Percentiles rank a stretch among this genome's conserved stretches.
phyloP scores from a whole-genome alignment of 1,140 invertebrate genomes.

The Drosophila auraria region DNA sequence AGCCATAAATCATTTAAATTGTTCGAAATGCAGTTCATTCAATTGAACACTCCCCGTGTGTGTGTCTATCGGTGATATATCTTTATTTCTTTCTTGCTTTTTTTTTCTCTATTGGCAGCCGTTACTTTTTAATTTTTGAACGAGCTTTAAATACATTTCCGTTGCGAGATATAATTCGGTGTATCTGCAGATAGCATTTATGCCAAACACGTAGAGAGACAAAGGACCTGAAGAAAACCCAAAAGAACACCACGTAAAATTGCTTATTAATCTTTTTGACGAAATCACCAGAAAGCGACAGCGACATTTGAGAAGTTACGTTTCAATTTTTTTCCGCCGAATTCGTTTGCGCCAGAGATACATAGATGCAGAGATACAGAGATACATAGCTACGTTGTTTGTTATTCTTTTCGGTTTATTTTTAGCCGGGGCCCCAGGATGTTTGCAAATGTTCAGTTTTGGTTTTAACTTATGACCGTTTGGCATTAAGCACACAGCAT shows the following conservation, averaged over 20 bases:
- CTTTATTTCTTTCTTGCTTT: conserved; percentile 1
- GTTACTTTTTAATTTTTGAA: conserved; percentile 52
- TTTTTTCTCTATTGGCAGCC: conserved; percentile 14
- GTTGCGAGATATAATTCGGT: conserved; percentile 45
- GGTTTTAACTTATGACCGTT: conserved; percentile 60
- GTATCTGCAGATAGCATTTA: conserved; percentile 49
- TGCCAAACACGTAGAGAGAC: conserved; percentile 68
- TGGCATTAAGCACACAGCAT: conserved; percentile 44
- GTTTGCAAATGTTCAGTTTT: conserved; percentile 52
- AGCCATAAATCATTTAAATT: conserved; percentile 31
- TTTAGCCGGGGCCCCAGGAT: conserved; percentile 42
- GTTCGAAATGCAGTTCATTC: conserved; percentile 37
- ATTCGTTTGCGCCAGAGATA: conserved; percentile 21
- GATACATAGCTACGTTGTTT: conserved; percentile 17
- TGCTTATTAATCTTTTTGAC: conserved; percentile 81
- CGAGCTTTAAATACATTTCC: conserved; percentile 69
- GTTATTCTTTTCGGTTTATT: conserved; percentile 31
- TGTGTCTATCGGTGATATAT: conserved; percentile 9
- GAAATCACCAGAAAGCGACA: conserved; percentile 58
- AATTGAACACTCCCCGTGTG: conserved; percentile 25
- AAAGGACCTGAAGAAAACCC: not conserved
- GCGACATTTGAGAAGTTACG: conserved; percentile 60
- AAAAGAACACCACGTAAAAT: conserved; percentile 31
- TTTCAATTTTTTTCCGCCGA: conserved; percentile 48
- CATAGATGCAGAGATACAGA: not conserved